A percentile compares a stretch with the other conserved stretches of the same genome.
Conservation (phyloP, 2,797 vertebrate genomes). For the Sylvilagus floridanus region DNA sequence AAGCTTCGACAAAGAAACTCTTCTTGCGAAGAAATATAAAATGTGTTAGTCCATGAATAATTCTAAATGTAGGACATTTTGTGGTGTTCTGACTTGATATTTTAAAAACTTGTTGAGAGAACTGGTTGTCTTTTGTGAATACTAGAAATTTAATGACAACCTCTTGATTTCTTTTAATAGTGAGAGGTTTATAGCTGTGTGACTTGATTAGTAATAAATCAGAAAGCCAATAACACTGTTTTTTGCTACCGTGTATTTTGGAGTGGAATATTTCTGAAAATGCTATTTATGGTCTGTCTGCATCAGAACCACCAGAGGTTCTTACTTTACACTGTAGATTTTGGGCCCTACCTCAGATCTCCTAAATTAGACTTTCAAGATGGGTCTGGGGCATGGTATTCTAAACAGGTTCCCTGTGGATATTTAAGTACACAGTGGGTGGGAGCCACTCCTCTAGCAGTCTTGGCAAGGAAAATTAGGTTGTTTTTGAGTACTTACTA, state of each 20-base stretch:
- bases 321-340: not conserved
- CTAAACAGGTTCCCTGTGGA: not conserved
- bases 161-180: slow-evolving; percentile 40
- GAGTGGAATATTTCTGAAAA: slow-evolving; percentile 10
- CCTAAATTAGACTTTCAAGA: not conserved
- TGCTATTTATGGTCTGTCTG: not conserved
- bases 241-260: not conserved
- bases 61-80: slow-evolving; percentile 57
- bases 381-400: not conserved
- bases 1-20: not conserved
- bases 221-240: slow-evolving; percentile 7
- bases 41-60: not conserved
- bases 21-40: slow-evolving; percentile 51
- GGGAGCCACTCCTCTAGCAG: not conserved
- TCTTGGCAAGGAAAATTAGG: not conserved
- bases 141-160: not conserved
- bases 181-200: not conserved
- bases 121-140: slow-evolving; percentile 1
- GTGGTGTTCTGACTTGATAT: not conserved
- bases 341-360: not conserved
- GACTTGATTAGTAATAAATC: not conserved
- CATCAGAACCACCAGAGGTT: not conserved
- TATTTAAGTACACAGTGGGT: not conserved
- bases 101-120: slow-evolving; percentile 33
- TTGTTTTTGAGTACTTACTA: slow-evolving; percentile 1